Evolutionary conservation across 2,113 vertebrate species (phyloP).

Genomic region (Tetraodon nigroviridis): DNA sequence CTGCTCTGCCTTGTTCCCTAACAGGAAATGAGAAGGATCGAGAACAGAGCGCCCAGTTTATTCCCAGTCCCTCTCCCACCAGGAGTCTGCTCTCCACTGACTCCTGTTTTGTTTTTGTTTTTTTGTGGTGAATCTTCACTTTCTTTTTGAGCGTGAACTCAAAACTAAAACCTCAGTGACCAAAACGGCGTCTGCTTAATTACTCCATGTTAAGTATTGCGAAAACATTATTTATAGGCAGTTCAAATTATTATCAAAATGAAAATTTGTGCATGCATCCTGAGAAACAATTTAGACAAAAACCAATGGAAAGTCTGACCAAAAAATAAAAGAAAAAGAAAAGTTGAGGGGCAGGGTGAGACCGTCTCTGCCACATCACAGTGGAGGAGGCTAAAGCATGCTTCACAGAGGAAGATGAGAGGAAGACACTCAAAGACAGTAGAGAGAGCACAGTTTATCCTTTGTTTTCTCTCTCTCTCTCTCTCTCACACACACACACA

Average conservation of each 20-base stretch:
- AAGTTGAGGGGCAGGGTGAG: conserved; percentile 15
- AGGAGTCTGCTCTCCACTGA: conserved; percentile 36
- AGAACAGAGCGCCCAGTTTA: conserved; percentile 28
- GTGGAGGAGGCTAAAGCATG: conserved; percentile 53
- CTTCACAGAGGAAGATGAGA: conserved; percentile 37
- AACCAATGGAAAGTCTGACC: neutral
- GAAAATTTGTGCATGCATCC: conserved; percentile 70
- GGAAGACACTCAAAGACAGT: conserved; percentile 22
- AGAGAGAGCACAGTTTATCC: conserved; percentile 49
- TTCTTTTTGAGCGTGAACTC: conserved; percentile 36
- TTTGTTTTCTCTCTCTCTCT: conserved; percentile 45
- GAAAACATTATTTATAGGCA: conserved; percentile 58
- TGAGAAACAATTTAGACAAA: conserved; percentile 39
- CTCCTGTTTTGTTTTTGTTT: neutral
- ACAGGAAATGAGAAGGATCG: conserved; percentile 40
- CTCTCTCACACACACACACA: conserved; percentile 18
- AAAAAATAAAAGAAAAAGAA: conserved; percentile 9
- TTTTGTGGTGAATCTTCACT: conserved; percentile 34
- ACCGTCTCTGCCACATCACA: conserved; percentile 30
- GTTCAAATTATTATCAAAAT: conserved; percentile 45
- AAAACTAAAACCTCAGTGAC: conserved; percentile 40
- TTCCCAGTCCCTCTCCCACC: conserved; percentile 30
- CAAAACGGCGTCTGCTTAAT: conserved; percentile 44
- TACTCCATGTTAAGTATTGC: conserved; percentile 49
- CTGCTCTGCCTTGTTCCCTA: conserved; percentile 53